Evolutionary conservation across 2,797 vertebrate species (phyloP).

Genomic region (Natrix natrix): DNA sequence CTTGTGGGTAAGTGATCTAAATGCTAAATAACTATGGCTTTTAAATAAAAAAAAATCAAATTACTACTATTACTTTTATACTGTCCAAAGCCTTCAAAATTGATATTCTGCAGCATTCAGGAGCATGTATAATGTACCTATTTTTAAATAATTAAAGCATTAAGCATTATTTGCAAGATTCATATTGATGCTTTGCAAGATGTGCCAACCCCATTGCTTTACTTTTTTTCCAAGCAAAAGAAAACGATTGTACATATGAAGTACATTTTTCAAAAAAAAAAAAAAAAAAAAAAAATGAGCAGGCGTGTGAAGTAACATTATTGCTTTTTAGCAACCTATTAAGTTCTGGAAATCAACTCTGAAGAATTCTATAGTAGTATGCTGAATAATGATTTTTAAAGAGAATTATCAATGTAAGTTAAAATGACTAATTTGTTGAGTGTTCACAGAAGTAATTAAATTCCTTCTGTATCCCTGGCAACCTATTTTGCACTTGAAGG

Average conservation of each 20-base stretch:
- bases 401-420: background rate
- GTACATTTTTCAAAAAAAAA: background rate
- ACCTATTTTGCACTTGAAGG: background rate
- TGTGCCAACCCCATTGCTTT: background rate
- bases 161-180: background rate
- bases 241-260: background rate
- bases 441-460: background rate
- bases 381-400: background rate
- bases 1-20: background rate
- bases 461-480: background rate
- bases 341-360: background rate
- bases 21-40: background rate
- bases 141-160: background rate
- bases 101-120: background rate
- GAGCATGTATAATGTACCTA: background rate
- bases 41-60: background rate
- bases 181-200: background rate
- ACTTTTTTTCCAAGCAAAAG: background rate
- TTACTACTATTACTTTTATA: background rate
- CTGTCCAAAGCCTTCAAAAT: background rate
- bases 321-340: background rate
- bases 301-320: background rate
- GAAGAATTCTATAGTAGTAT: background rate
- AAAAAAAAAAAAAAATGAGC: background rate
- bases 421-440: background rate